A percentile compares a stretch with the other conserved stretches of the same genome.
phyloP scores from a whole-genome alignment of 2,797 vertebrate genomes.

The Champsocephalus esox region DNA sequence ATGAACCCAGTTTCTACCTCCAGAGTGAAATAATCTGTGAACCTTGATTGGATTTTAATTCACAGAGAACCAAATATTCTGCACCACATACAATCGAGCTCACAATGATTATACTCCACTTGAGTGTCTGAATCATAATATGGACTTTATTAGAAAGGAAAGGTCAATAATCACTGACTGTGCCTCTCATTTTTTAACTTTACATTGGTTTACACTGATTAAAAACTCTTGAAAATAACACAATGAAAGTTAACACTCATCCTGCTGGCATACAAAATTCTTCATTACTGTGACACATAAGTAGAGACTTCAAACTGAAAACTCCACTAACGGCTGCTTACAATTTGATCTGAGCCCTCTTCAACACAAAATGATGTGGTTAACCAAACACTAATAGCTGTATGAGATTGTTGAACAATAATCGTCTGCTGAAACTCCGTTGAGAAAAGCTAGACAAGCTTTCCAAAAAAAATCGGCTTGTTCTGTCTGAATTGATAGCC shows the following conservation, averaged over 20 bases:
- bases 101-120: not conserved
- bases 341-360: not conserved
- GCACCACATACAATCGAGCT: not conserved
- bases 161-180: not conserved
- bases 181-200: slow-evolving; percentile 3
- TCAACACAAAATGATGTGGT: not conserved
- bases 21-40: not conserved
- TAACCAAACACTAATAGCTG: not conserved
- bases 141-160: not conserved
- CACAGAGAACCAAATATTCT: not conserved
- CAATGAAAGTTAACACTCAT: slow-evolving; percentile 10
- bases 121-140: not conserved
- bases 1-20: not conserved
- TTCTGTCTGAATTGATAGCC: slow-evolving; percentile 9
- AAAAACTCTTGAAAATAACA: slow-evolving; percentile 3
- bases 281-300: slow-evolving; percentile 3
- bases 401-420: not conserved
- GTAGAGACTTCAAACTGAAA: not conserved
- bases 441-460: not conserved
- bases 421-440: slow-evolving; percentile 4
- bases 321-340: not conserved
- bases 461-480: slow-evolving; percentile 1
- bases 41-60: not conserved
- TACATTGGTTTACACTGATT: not conserved
- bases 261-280: not conserved